phyloP scores from a whole-genome alignment of 1,140 invertebrate species.

The Drosophila insularis region DNA sequence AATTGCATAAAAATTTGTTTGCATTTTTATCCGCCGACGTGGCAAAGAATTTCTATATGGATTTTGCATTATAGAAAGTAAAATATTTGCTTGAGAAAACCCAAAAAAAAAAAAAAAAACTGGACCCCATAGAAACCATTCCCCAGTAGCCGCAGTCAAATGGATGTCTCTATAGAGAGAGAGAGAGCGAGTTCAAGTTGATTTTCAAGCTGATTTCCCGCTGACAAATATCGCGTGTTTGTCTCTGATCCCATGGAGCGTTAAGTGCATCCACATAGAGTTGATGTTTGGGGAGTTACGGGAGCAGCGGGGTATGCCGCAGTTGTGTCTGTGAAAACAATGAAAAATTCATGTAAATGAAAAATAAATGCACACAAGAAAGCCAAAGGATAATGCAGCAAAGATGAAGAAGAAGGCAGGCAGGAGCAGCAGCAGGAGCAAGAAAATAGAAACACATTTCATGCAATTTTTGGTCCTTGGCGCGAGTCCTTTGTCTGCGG shows the following conservation, averaged over 20 bases:
- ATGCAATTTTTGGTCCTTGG: slow-evolving; percentile 48
- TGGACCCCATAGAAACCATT: background rate
- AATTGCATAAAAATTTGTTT: slow-evolving; percentile 74
- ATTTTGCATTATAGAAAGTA: slow-evolving; percentile 50
- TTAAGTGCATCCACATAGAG: slow-evolving; percentile 62
- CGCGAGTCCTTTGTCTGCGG: slow-evolving; percentile 60
- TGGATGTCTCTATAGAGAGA: slow-evolving; percentile 56
- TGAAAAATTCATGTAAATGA: slow-evolving; percentile 82
- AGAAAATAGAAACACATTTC: slow-evolving; percentile 78
- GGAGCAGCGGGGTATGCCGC: slow-evolving; percentile 27
- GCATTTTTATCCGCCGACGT: slow-evolving; percentile 32
- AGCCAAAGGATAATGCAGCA: slow-evolving; percentile 71
- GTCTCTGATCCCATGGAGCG: slow-evolving; percentile 72
- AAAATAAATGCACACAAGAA: slow-evolving; percentile 81
- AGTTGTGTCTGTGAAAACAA: slow-evolving; percentile 75
- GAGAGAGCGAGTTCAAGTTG: slow-evolving; percentile 27
- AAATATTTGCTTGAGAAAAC: slow-evolving; percentile 68
- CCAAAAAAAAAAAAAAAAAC: slow-evolving; percentile 4
- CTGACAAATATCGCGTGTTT: slow-evolving; percentile 80
- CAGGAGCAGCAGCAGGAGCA: slow-evolving; percentile 5
- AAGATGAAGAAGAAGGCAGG: background rate
- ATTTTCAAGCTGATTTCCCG: slow-evolving; percentile 76
- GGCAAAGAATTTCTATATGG: slow-evolving; percentile 49
- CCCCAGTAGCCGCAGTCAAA: slow-evolving; percentile 12
- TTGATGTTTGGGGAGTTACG: background rate